Conservation (phyloP, 2,888 invertebrate genomes). For the Trissoscelio sp. region DNA sequence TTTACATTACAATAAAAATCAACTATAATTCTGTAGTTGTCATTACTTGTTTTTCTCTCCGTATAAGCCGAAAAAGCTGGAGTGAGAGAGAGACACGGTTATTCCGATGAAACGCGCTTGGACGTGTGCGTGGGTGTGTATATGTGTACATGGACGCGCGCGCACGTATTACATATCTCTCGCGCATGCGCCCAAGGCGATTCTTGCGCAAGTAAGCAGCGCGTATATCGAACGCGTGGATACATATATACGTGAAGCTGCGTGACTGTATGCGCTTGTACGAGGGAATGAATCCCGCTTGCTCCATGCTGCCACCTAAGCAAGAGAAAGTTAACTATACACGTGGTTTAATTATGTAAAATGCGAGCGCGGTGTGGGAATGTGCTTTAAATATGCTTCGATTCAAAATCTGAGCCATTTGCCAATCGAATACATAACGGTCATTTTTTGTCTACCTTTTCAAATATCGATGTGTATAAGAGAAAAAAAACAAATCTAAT, state of each 20-base stretch:
- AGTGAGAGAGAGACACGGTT: conserved; percentile 42
- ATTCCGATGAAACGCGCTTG: conserved; percentile 10
- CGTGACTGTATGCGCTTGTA: conserved; percentile 8
- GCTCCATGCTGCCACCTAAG: conserved; percentile 69
- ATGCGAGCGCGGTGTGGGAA: conserved; percentile 39
- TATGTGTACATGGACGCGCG: conserved; percentile 23
- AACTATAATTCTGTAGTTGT: conserved; percentile 42
- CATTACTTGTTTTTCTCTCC: conserved; percentile 52
- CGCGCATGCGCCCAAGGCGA: conserved; percentile 71
- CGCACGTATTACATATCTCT: conserved; percentile 47
- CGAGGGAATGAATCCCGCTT: conserved; percentile 34
- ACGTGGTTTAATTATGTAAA: conserved; percentile 68
- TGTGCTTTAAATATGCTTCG: conserved; percentile 16
- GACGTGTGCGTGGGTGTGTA: conserved; percentile 25
- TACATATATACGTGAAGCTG: conserved; percentile 22
- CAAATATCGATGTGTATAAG: no score
- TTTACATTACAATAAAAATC: conserved; percentile 25
- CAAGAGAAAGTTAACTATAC: conserved; percentile 54
- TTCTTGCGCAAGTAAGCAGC: conserved; percentile 74
- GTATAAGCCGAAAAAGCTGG: conserved; percentile 39
- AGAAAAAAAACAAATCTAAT: no score
- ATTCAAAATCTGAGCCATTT: no score
- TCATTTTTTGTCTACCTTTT: no score
- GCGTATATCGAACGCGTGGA: conserved; percentile 66
- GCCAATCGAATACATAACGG: no score